A percentile compares a stretch with the other conserved stretches of the same genome.
Conservation (phyloP, 2,797 vertebrate species). For the Pachyuromys duprasi region DNA sequence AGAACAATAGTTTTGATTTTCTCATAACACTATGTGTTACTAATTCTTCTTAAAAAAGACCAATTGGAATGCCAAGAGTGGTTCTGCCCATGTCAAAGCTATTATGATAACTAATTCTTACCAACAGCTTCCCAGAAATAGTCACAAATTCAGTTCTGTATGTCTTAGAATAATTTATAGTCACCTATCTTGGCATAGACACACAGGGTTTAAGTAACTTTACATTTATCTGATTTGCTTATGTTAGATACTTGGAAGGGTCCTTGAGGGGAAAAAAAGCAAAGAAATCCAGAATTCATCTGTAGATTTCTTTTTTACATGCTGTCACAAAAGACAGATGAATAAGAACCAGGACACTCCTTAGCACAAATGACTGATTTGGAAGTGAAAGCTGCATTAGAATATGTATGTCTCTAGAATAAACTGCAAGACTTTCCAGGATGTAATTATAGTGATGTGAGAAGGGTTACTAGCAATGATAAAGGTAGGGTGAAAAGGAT, state of each 20-base stretch:
- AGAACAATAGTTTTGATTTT: slow-evolving; percentile 66
- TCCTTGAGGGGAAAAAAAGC: not conserved
- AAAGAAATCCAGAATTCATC: not conserved
- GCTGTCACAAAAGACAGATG: not conserved
- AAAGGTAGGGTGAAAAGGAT: not conserved
- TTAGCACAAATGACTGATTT: not conserved
- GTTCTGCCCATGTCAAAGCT: slow-evolving; percentile 60
- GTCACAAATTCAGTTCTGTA: not conserved
- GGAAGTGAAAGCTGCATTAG: not conserved
- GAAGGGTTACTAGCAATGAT: not conserved
- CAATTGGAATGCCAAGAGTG: slow-evolving; percentile 38
- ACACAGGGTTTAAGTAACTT: slow-evolving; percentile 22
- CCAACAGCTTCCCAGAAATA: slow-evolving; percentile 38
- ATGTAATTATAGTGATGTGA: not conserved
- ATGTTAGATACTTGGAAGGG: slow-evolving; percentile 19
- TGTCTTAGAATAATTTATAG: slow-evolving; percentile 51
- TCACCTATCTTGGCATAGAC: slow-evolving; percentile 26
- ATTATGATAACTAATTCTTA: slow-evolving; percentile 67
- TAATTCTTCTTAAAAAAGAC: slow-evolving; percentile 50
- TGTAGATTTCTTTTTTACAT: not conserved
- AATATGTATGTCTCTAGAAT: not conserved
- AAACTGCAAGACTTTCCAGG: slow-evolving; percentile 42
- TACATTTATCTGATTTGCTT: slow-evolving; percentile 47
- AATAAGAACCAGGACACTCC: not conserved
- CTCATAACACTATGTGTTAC: not conserved